Evolutionary conservation across 2,113 vertebrate species (phyloP).

Genomic region (Pitta sordida): DNA sequence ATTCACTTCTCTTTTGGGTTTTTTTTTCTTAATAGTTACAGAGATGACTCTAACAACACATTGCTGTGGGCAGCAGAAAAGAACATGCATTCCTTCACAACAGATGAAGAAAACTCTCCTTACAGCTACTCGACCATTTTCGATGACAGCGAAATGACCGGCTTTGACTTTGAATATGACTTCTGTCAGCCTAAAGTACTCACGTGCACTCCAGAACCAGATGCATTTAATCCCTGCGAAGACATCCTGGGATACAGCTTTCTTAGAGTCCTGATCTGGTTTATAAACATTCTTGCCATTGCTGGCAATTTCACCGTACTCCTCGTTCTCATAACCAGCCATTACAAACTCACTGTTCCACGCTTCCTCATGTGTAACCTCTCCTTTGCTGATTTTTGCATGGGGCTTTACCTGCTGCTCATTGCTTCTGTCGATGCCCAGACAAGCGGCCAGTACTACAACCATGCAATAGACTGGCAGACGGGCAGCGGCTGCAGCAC

Average conservation of each 20-base stretch:
- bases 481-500: constrained; percentile 81
- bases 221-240: constrained; percentile 90
- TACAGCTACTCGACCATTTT: constrained; percentile 68
- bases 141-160: constrained; percentile 24
- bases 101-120: constrained; percentile 8
- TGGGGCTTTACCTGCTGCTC: constrained; percentile 90
- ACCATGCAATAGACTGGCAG: constrained; percentile 92
- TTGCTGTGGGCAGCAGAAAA: background rate
- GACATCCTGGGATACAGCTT: constrained; percentile 88
- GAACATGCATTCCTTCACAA: accelerated
- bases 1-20: background rate
- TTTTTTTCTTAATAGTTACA: constrained; percentile 11
- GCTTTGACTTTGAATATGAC: constrained; percentile 67
- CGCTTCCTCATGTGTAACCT: constrained; percentile 93
- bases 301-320: constrained; percentile 84
- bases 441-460: constrained; percentile 87
- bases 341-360: constrained; percentile 84
- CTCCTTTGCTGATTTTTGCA: constrained; percentile 89
- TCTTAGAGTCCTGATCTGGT: constrained; percentile 86
- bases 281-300: constrained; percentile 83
- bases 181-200: constrained; percentile 75
- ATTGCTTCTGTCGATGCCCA: constrained; percentile 84
- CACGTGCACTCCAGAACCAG: constrained; percentile 83
- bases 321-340: constrained; percentile 80
- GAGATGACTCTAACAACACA: constrained; percentile 3